phyloP scores from a whole-genome alignment of 2,888 invertebrate species.

The Coronaproctus castanopsis region DNA sequence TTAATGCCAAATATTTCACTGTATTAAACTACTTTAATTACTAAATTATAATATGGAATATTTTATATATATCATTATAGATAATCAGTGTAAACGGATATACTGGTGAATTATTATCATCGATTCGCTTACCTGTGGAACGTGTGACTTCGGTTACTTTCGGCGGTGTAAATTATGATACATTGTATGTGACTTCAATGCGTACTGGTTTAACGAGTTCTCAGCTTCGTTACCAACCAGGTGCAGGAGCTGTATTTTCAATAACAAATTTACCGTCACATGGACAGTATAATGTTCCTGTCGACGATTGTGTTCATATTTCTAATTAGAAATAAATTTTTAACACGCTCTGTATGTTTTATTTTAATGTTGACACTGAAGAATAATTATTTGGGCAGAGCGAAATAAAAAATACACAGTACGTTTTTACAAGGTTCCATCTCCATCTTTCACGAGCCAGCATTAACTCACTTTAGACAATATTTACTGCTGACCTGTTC shows the following conservation, averaged over 20 bases:
- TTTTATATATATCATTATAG: no score
- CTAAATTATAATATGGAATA: no score
- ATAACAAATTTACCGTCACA: slow-evolving; percentile 28
- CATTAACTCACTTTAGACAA: no score
- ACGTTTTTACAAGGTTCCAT: no score
- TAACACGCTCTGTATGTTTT: no score
- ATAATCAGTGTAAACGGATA: slow-evolving; percentile 38
- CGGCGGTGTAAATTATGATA: slow-evolving; percentile 42
- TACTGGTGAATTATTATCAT: slow-evolving; percentile 34
- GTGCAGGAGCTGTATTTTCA: slow-evolving; percentile 31
- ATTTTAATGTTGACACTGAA: no score
- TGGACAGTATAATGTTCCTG: slow-evolving; percentile 21
- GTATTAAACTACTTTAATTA: no score
- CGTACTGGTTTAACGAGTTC: slow-evolving; percentile 27
- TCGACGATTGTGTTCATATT: neutral
- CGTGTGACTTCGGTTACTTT: slow-evolving; percentile 47
- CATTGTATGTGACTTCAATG: slow-evolving; percentile 45
- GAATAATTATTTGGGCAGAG: no score
- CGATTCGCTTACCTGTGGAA: slow-evolving; percentile 36
- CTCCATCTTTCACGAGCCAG: no score
- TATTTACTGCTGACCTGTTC: no score
- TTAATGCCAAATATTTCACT: no score
- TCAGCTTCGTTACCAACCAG: slow-evolving; percentile 29
- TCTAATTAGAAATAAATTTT: neutral
- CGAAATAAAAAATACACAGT: no score